These are phyloP conservation scores for Pseudois nayaur DNA, from an alignment of 2,113 vertebrate species.

Conservation along the genomic window DNA sequence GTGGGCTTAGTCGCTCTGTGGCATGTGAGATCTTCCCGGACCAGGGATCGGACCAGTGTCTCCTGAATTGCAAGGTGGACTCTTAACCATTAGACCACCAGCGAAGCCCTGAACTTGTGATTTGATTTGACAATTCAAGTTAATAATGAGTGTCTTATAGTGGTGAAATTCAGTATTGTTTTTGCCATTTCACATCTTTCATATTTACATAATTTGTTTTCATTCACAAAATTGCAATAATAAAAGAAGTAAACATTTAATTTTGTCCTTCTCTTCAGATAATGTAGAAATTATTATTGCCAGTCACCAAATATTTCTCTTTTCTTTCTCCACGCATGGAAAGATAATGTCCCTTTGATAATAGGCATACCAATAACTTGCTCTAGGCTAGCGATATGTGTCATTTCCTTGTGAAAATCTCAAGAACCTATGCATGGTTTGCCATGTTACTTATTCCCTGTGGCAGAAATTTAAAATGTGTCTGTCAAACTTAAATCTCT, in stretches of 20 bases:
- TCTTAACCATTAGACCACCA: not conserved
- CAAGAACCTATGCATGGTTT: not conserved
- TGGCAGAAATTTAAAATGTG: not conserved
- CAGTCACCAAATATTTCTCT: not conserved
- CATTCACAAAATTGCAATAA: slow-evolving; percentile 11
- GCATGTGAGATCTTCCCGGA: not conserved
- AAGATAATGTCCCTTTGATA: not conserved
- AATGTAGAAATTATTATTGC: not conserved
- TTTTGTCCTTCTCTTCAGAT: not conserved
- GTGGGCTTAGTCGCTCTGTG: not conserved
- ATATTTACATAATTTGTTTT: not conserved
- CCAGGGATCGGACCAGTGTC: not conserved
- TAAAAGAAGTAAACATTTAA: slow-evolving; percentile 9
- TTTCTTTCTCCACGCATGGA: not conserved
- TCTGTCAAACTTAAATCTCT: not conserved
- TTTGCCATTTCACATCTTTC: not conserved
- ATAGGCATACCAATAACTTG: not conserved
- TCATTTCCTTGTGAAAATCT: not conserved
- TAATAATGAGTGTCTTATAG: not conserved
- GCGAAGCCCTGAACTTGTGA: not conserved
- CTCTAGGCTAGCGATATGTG: not conserved
- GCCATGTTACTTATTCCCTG: not conserved
- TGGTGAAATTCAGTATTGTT: slow-evolving; percentile 15
- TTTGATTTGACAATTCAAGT: slow-evolving; percentile 9
- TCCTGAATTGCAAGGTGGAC: not conserved